Evolutionary conservation across 2,888 invertebrate species (phyloP).

Genomic region (Azorinus chamasolen): DNA sequence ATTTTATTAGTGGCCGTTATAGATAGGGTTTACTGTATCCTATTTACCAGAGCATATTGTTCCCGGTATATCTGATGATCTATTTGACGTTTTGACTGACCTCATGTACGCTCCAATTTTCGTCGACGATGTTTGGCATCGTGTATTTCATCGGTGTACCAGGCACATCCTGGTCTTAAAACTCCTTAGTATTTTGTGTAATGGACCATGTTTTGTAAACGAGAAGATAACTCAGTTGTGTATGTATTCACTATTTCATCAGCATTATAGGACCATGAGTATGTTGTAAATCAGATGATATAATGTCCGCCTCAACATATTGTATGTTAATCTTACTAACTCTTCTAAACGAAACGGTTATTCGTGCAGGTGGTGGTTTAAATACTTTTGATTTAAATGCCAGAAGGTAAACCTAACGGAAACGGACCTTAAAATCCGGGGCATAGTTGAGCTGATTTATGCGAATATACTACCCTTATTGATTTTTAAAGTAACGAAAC

Average conservation of each 20-base stretch:
- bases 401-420: too few relatives aligned
- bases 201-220: too few relatives aligned
- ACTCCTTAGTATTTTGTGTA: too few relatives aligned
- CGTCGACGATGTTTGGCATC: constrained; percentile 47
- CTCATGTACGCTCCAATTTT: constrained; percentile 55
- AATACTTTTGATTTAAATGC: constrained; percentile 14
- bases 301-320: constrained; percentile 20
- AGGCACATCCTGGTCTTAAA: constrained; percentile 36
- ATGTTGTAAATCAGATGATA: constrained; percentile 5
- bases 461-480: too few relatives aligned
- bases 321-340: constrained; percentile 33
- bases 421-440: too few relatives aligned
- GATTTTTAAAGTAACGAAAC: too few relatives aligned
- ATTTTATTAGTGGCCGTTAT: too few relatives aligned
- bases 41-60: constrained; percentile 38
- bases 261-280: constrained; percentile 5
- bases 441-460: too few relatives aligned
- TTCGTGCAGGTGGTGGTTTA: constrained; percentile 34
- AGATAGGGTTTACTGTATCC: too few relatives aligned
- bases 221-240: constrained; percentile 4
- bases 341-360: constrained; percentile 40
- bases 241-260: constrained; percentile 21
- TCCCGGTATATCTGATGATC: constrained; percentile 49
- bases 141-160: constrained; percentile 52
- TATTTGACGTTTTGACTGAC: constrained; percentile 28